A percentile compares a stretch with the other conserved stretches of the same genome.
phyloP scores from a whole-genome alignment of 2,113 vertebrate species.

The Archilochus colubris region DNA sequence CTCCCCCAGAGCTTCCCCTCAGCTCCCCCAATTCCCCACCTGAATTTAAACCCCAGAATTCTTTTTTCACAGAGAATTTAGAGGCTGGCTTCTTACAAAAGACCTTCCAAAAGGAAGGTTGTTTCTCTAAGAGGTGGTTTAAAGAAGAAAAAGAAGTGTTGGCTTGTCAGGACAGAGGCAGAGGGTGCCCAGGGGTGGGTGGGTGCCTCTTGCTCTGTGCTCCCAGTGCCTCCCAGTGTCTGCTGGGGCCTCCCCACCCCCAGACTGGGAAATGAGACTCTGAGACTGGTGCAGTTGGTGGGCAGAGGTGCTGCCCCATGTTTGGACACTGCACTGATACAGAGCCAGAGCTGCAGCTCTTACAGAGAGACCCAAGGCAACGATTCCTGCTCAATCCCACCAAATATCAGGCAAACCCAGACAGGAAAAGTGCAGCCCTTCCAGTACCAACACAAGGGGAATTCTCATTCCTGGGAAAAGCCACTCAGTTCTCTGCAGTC shows the following conservation, averaged over 20 bases:
- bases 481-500: background rate
- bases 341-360: background rate
- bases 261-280: background rate
- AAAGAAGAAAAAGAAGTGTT: background rate
- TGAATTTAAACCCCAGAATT: background rate
- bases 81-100: background rate
- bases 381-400: background rate
- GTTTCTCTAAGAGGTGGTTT: background rate
- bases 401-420: constrained; percentile 6
- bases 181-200: background rate
- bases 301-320: background rate
- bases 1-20: background rate
- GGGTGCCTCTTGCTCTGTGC: no score
- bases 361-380: background rate
- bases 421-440: constrained; percentile 35
- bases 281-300: background rate
- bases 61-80: no score
- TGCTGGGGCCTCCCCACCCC: background rate
- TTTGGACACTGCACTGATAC: background rate
- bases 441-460: background rate
- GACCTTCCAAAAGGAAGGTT: background rate
- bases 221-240: background rate
- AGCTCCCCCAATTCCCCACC: background rate
- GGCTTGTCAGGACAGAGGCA: rapidly evolving
- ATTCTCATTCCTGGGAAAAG: background rate